Evolutionary conservation across 2,797 vertebrate genomes (phyloP).

Genomic region (Hypotaenidia philippensis): DNA sequence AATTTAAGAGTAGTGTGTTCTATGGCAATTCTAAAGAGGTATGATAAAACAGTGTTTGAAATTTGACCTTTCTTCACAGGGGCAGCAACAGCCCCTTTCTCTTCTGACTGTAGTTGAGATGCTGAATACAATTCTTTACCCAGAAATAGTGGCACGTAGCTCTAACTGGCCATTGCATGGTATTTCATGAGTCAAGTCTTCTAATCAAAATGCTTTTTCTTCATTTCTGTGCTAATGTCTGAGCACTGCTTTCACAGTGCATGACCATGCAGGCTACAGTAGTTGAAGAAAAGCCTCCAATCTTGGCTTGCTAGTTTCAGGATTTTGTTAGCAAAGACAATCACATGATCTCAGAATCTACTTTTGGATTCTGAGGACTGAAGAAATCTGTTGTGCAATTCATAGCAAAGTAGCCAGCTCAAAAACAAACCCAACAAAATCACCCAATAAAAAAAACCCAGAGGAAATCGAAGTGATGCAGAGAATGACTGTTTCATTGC

Average conservation of each 20-base stretch:
- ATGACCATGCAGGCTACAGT: neutral
- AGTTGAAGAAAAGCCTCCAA: neutral
- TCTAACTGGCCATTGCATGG: neutral
- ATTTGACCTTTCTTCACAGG: neutral
- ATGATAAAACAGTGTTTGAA: neutral
- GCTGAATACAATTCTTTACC: neutral
- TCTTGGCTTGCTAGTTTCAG: neutral
- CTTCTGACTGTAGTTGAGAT: neutral
- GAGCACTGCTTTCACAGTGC: neutral
- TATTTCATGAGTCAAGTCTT: fast-evolving
- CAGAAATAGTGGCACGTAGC: neutral
- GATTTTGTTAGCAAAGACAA: neutral
- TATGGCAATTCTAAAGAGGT: neutral
- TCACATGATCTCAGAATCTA: neutral
- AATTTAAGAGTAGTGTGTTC: neutral
- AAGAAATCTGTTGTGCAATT: neutral
- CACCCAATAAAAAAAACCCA: neutral
- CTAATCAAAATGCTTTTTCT: neutral
- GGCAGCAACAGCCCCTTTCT: neutral
- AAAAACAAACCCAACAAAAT: neutral
- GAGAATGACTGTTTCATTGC: neutral
- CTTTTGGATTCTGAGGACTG: neutral
- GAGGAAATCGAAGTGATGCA: neutral
- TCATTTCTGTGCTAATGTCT: neutral
- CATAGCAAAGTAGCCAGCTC: neutral